Evolutionary conservation across 1,140 invertebrate species (phyloP).

Genomic region (Achroia grisella): DNA sequence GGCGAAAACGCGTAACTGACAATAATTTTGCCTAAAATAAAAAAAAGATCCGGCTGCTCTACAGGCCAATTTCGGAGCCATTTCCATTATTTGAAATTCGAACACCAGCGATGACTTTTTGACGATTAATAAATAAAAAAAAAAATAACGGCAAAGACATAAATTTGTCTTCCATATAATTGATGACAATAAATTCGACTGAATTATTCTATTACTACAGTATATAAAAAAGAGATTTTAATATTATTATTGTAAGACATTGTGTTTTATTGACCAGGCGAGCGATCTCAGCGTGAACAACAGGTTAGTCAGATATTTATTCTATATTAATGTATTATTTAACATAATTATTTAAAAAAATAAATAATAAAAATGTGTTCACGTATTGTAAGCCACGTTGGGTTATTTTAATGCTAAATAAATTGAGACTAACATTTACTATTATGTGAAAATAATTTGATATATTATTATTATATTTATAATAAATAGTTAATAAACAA

Average conservation of each 20-base stretch:
- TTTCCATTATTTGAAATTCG: constrained; percentile 9
- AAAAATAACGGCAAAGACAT: not conserved
- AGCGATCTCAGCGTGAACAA: not conserved
- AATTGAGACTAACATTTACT: no score
- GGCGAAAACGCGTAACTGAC: constrained; percentile 15
- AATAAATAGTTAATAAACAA: no score
- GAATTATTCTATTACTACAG: not conserved
- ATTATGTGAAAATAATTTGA: no score
- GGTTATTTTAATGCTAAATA: no score
- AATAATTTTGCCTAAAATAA: not conserved
- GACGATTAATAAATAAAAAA: constrained; percentile 10
- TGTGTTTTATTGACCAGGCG: not conserved
- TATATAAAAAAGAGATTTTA: not conserved
- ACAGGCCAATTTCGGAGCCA: not conserved
- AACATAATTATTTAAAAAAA: no score
- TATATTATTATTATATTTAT: no score
- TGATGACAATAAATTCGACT: constrained; percentile 3
- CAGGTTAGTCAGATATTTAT: not conserved
- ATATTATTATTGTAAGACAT: no score
- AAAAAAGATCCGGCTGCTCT: not conserved
- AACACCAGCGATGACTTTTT: constrained; percentile 29
- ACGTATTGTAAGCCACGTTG: no score
- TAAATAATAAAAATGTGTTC: no score
- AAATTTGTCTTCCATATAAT: constrained; percentile 3
- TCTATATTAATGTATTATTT: no score